Evolutionary conservation across 2,888 invertebrate species (phyloP).

Genomic region (Rosalia funebris): DNA sequence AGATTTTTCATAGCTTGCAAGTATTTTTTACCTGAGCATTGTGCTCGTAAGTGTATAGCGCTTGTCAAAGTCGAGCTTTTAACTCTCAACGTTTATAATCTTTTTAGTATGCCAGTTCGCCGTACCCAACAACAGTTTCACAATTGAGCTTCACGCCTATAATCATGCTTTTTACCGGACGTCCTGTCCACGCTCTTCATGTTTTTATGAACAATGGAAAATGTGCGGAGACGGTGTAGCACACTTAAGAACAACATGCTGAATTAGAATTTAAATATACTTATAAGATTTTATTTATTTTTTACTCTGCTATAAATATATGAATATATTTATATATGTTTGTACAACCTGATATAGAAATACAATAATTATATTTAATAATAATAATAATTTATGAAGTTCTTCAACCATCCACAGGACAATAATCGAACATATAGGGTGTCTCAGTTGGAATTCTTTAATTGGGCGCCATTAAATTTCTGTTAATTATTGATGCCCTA

Average conservation of each 20-base stretch:
- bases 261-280: no score
- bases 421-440: no score
- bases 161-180: slow-evolving; percentile 39
- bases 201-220: slow-evolving; percentile 21
- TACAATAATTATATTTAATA: no score
- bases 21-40: slow-evolving; percentile 32
- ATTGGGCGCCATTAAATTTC: no score
- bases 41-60: slow-evolving; percentile 31
- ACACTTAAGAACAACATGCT: not conserved
- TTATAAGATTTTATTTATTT: no score
- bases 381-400: no score
- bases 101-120: slow-evolving; percentile 35
- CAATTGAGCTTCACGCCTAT: slow-evolving; percentile 37
- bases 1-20: slow-evolving; percentile 32
- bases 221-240: slow-evolving; percentile 1
- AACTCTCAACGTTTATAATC: slow-evolving; percentile 38
- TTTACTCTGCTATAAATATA: no score
- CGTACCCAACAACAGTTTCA: slow-evolving; percentile 32
- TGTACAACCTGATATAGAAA: no score
- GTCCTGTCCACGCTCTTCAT: slow-evolving; percentile 37
- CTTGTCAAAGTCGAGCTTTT: slow-evolving; percentile 38
- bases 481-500: no score
- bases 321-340: no score
- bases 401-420: no score
- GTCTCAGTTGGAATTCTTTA: no score